Conservation (phyloP, 23 tunicate species). For the Aplidium turbinatum region DNA sequence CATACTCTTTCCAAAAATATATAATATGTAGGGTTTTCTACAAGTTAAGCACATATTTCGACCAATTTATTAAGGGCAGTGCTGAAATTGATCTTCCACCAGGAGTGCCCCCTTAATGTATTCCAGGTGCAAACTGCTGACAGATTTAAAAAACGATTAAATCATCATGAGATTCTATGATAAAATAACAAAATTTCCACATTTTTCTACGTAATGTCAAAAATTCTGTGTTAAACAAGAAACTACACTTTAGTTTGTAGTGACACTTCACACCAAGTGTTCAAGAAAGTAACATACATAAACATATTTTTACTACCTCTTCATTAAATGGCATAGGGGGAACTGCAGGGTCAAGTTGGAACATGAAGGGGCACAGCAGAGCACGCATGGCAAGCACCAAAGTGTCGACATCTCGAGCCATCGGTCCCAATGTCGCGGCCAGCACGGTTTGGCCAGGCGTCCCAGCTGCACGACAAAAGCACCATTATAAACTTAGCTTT, state of each 20-base stretch:
- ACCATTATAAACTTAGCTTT: neutral
- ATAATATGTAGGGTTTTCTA: too few species aligned
- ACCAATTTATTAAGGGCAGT: too few species aligned
- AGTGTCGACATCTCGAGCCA: slow-evolving; percentile 52
- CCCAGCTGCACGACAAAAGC: slow-evolving; percentile 1
- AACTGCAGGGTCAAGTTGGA: slow-evolving; percentile 31
- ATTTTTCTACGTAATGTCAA: too few species aligned
- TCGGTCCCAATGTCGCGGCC: slow-evolving; percentile 35
- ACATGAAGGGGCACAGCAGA: slow-evolving; percentile 42
- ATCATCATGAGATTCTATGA: neutral
- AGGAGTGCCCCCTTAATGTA: too few species aligned
- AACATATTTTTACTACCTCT: slow-evolving; percentile 25
- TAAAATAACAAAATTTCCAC: neutral
- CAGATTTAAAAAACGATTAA: neutral
- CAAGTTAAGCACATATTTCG: too few species aligned
- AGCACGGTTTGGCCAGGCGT: slow-evolving; percentile 31
- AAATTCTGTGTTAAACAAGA: too few species aligned
- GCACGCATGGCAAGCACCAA: slow-evolving; percentile 44
- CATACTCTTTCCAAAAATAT: too few species aligned
- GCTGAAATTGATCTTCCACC: too few species aligned
- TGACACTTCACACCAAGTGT: neutral
- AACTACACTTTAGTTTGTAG: too few species aligned
- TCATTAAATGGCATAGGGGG: slow-evolving; percentile 44
- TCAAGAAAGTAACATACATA: neutral
- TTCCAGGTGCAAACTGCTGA: too few species aligned